phyloP scores from a whole-genome alignment of 2,797 vertebrate species.

The Myotis vivesi region DNA sequence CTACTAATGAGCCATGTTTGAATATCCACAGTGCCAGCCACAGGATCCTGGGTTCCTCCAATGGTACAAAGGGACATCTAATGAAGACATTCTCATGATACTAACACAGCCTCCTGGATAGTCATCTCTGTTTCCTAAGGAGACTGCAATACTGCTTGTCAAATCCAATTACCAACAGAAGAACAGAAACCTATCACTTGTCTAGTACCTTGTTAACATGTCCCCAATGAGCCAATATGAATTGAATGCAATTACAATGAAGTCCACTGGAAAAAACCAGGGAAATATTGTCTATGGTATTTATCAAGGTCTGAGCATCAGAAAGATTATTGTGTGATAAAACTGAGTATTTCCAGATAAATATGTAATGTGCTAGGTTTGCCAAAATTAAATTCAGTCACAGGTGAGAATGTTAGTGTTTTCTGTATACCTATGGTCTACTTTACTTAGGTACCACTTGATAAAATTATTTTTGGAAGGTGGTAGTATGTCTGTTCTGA shows the following conservation, averaged over 20 bases:
- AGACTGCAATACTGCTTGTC: not conserved
- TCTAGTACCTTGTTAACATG: conserved; percentile 41
- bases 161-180: conserved; percentile 53
- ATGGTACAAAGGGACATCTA: not conserved
- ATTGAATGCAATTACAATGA: conserved; percentile 32
- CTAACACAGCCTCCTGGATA: not conserved
- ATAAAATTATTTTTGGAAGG: conserved; percentile 7
- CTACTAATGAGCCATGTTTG: not conserved
- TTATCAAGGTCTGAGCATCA: conserved; percentile 26
- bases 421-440: conserved; percentile 35
- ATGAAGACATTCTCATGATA: conserved; percentile 8
- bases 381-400: conserved; percentile 49
- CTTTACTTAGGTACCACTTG: not conserved
- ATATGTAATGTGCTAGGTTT: conserved; percentile 32
- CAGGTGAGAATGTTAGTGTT: conserved; percentile 11
- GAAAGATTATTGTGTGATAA: conserved; percentile 31
- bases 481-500: not conserved
- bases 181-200: conserved; percentile 40
- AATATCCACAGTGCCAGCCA: not conserved
- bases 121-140: conserved; percentile 27
- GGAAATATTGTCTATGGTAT: not conserved
- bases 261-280: not conserved
- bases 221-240: not conserved
- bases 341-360: conserved; percentile 48
- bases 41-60: not conserved